Evolutionary conservation across 2,888 invertebrate genomes (phyloP), one percentile per base, ranked within the genome.

Genomic region (Gnatocerus cornutus): DNA sequence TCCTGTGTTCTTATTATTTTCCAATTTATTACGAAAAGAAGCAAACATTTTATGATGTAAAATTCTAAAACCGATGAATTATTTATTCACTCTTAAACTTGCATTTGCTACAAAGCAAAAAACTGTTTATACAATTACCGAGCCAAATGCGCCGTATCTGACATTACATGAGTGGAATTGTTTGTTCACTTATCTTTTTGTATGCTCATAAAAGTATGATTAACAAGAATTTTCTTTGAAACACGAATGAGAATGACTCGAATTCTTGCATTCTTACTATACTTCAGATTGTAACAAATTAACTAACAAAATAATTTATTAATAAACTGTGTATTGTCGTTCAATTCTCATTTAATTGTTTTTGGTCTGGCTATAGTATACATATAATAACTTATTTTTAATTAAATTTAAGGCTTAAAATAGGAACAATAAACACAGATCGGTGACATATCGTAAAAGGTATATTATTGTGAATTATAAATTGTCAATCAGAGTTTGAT

Each of bases 71-170:
- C 37, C 16, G 14, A 37, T 65, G 59, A 64, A 69, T 69, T 59
- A 65, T 65, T 48, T 33, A 65, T 69, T 50, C 41, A 45, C 50
- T 63, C 52, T 46, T 64, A 7, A 21, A 27, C 43, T 21, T 21
- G 4, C 21, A 21, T 21, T 21, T 48, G n/a, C n/a, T n/a, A n/a
- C n/a, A n/a, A n/a, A n/a, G n/a, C n/a, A n/a, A n/a, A n/a, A n/a
- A n/a, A 9, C 52, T 69, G 61, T 37, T 59, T 69, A 53, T 58
- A 69, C 64, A 69, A 65, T 65, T 65, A 69, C 58, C n/a, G 48
- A 50, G 58, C 1, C 1, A 33, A n/a, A 33, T 33, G 33, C 21
- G 21, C 2, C 21, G 21, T 21, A 21, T 21, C 21, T 21, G 21
- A 21, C 21, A 21, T 33, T 33, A 33, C 7, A 6, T 33, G 2